A percentile compares a stretch with the other conserved stretches of the same genome.
Conservation (phyloP, 2,113 vertebrate genomes). For the Limnothrissa miodon region DNA sequence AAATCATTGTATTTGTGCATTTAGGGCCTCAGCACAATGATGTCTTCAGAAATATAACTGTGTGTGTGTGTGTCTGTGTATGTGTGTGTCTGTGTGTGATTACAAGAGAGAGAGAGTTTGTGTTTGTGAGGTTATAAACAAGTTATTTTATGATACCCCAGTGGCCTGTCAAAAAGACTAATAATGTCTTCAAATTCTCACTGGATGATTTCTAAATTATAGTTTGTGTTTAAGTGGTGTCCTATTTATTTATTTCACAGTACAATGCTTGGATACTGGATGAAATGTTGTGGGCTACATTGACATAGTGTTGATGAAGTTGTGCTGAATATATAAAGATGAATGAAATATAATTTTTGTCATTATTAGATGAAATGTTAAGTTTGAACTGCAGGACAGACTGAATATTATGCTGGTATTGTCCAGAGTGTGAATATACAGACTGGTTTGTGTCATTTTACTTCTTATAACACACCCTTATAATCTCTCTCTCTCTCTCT, state of each 20-base stretch:
- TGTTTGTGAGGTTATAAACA: neutral
- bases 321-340: neutral
- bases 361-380: neutral
- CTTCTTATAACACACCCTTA: too few relatives aligned
- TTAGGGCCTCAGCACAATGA: neutral
- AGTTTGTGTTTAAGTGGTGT: neutral
- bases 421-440: neutral
- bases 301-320: neutral
- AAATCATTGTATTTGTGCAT: too few relatives aligned
- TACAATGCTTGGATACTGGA: neutral
- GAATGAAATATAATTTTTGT: neutral
- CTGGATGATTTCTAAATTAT: neutral
- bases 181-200: neutral
- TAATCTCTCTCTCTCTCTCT: constrained; percentile 46
- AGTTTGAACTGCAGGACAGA: neutral
- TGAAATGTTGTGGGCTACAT: too few relatives aligned
- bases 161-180: neutral
- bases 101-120: neutral
- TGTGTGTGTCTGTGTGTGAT: neutral
- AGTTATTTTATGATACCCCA: neutral
- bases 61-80: neutral
- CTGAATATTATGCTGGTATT: neutral
- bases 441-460: too few relatives aligned
- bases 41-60: neutral
- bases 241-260: neutral